phyloP scores from a whole-genome alignment of 2,797 vertebrate species.

The Taeniopygia guttata region DNA sequence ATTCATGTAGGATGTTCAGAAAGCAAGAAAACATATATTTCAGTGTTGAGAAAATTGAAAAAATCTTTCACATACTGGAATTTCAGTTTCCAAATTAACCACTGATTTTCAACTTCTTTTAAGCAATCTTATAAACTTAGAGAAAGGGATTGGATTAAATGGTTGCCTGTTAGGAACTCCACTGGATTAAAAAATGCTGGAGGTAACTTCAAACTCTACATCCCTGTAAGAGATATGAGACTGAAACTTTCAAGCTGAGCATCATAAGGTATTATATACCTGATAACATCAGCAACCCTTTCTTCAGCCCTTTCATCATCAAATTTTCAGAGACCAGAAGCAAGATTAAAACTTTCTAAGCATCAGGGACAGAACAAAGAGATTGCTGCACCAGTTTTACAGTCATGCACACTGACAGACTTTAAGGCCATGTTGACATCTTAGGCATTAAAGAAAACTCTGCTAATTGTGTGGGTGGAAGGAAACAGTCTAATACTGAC shows the following conservation, averaged over 20 bases:
- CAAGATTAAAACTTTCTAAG: background rate
- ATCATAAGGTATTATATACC: background rate
- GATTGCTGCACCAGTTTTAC: background rate
- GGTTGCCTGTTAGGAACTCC: background rate
- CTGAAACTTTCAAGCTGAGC: background rate
- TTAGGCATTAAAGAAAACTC: rapidly evolving
- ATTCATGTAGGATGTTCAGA: background rate
- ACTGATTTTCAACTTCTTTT: background rate
- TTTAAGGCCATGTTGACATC: background rate
- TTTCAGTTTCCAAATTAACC: background rate
- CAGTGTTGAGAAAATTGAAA: background rate
- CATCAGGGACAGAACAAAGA: background rate
- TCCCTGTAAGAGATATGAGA: background rate
- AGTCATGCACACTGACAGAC: background rate
- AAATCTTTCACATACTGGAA: background rate
- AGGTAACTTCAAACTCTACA: background rate
- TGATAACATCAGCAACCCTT: background rate
- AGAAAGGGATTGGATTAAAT: background rate
- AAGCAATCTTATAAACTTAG: background rate
- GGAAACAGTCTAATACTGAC: background rate
- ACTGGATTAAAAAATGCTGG: background rate
- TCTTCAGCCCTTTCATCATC: background rate
- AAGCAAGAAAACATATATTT: background rate
- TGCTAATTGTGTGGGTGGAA: background rate
- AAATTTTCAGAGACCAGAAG: background rate